Percentiles rank a stretch among this genome's conserved stretches.
phyloP scores from a whole-genome alignment of 2,113 vertebrate species.

The Bufo gargarizans region DNA sequence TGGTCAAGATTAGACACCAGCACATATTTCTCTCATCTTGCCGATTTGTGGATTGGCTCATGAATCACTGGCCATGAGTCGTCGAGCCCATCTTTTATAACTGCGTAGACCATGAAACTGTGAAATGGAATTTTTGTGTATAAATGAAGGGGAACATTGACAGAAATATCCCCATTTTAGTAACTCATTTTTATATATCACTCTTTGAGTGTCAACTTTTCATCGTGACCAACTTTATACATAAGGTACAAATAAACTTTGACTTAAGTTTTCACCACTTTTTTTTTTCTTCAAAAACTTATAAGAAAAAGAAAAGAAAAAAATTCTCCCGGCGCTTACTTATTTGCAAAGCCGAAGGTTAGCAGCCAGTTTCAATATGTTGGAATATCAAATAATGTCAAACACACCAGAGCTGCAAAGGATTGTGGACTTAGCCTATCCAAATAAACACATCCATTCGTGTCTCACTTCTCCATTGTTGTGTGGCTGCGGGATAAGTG shows the following conservation, averaged over 20 bases:
- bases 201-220: slow-evolving; percentile 10
- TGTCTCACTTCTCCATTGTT: slow-evolving; percentile 30
- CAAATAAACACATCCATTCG: slow-evolving; percentile 49
- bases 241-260: slow-evolving; percentile 5
- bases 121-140: neutral
- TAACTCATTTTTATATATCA: slow-evolving; percentile 6
- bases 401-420: slow-evolving; percentile 28
- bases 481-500: slow-evolving; percentile 21
- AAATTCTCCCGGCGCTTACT: slow-evolving; percentile 8
- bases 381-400: slow-evolving; percentile 50
- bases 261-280: neutral
- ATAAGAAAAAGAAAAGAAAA: neutral
- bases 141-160: neutral
- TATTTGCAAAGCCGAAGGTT: slow-evolving; percentile 22
- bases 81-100: neutral
- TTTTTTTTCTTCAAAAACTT: neutral
- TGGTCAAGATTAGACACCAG: neutral
- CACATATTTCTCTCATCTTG: neutral
- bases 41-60: neutral
- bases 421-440: slow-evolving; percentile 40
- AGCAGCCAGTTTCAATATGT: slow-evolving; percentile 22
- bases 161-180: slow-evolving; percentile 2
- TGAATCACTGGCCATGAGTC: neutral
- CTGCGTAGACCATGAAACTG: neutral
- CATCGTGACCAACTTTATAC: neutral